Evolutionary conservation across 1,140 invertebrate species (phyloP), one percentile per base, ranked within the genome.

Genomic region (Bombus picipes): DNA sequence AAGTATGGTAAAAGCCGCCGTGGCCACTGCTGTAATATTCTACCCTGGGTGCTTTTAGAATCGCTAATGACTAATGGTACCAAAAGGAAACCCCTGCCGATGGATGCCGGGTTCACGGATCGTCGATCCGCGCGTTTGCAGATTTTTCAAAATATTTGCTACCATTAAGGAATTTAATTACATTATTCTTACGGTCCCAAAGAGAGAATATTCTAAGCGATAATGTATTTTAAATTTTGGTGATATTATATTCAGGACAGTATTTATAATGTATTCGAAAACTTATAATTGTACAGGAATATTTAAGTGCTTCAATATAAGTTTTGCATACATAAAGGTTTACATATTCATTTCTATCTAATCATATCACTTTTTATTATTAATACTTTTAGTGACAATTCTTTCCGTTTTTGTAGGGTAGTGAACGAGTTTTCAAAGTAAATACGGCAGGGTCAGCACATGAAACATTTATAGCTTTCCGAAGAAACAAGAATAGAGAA

Each of bases 1-100:
- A 92, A 92, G 91, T 92, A 92, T 92, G 91, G 91, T 92, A 92
- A 92, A 92, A 92, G 91, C 91, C 81, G 85, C 78, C 80, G 86
- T 85, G 88, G 85, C 89, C 86, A 90, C 89, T 87, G 81, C 83
- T 84, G 85, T 92, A 92, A 92, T 92, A 92, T 92, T 91, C 91
- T 83, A 88, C 88, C 91, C 85, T 71, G 88, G 87, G 81, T 83
- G 91, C 91, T 92, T 92, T 92, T 91, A 91, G 91, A 92, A 92
- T 91, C 91, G 85, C 91, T 92, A 92, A 92, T 92, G 91, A 92
- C 91, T 92, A 92, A 92, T 92, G 90, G 90, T 90, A 91, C 85
- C 91, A 88, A 91, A 88, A 92, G 87, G 81, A 88, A 78, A 70
- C 70, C 53, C 83, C 43, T 25, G 68, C 57, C 89, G 43, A 88